These are phyloP conservation scores for Oostethus manadensis DNA, from an alignment of 2,113 vertebrate species.

Conservation along the genomic window DNA sequence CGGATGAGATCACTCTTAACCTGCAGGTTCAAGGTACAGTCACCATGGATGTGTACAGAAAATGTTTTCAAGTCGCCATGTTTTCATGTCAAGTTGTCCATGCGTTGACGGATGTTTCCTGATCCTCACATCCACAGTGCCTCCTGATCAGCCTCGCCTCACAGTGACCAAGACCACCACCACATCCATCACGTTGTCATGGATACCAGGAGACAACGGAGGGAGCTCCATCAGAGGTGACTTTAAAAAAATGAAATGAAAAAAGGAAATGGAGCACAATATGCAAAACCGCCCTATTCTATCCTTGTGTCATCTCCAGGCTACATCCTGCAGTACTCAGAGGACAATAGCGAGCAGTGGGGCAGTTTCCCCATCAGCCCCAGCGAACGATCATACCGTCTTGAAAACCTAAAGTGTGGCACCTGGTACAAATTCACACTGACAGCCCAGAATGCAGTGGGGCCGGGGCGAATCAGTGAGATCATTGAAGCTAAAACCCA, in stretches of 20 bases:
- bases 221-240: slow-evolving; percentile 98
- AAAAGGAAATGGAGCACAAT: no score
- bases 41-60: background rate
- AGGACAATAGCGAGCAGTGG: slow-evolving; percentile 99
- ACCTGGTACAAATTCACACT: slow-evolving; percentile 99
- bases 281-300: no score
- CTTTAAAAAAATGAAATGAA: background rate
- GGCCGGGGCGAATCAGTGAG: slow-evolving; percentile 95
- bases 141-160: slow-evolving; percentile 95
- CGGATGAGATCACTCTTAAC: slow-evolving; percentile 92
- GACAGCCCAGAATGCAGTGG: slow-evolving; percentile 97
- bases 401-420: slow-evolving; percentile 94
- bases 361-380: slow-evolving; percentile 97
- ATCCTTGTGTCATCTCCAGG: slow-evolving; percentile 62
- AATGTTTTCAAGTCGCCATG: background rate
- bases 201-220: slow-evolving; percentile 97
- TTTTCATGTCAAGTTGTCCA: background rate
- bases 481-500: slow-evolving; percentile 98
- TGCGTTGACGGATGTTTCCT: slow-evolving; percentile 13
- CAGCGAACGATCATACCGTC: slow-evolving; percentile 89
- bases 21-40: slow-evolving; percentile 92
- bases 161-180: slow-evolving; percentile 98
- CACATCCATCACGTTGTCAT: slow-evolving; percentile 94
- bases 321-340: slow-evolving; percentile 95
- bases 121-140: slow-evolving; percentile 72